Base-by-base conservation (phyloP, 2,113 vertebrate species). In the Pongo pygmaeus region DNA sequence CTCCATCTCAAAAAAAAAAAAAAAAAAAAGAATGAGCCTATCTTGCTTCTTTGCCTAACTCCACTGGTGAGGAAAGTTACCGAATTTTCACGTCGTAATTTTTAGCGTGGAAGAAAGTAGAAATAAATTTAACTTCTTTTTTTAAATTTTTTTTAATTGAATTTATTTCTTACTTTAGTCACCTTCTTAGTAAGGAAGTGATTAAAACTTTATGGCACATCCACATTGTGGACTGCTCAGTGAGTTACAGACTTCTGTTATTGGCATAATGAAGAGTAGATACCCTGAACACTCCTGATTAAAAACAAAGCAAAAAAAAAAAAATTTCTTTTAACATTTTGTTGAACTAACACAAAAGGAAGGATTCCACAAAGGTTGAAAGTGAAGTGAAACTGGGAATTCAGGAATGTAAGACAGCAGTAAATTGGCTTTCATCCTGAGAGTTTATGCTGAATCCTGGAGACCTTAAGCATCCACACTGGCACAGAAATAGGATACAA, bases 381-480 rank as follows among this genome's bases (percentile, higher is more conserved):
- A 79, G 94, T 38, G 4, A 93, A 84, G 14, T 94, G 23, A 91
- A 94, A 93, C 67, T 57, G 48, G 35, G n/a, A 84, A 92, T 30
- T 55, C 32, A 91, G 40, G 38, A 87, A 93, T 55, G 57, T 61
- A 91, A 88, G 48, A 91, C 84, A 84, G n/a, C 16, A 91, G 72
- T 70, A 89, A 84, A 69, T 69, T n/a, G 32, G n/a, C 35, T 92
- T 92, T 94, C 32, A 70, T 38, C 14, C 14, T 79, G 1, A 92
- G 38, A 6, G 12, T 79, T 87, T 81, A 80, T 91, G 22, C 50
- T 84, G 43, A 91, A 93, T 93, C 43, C 86, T 69, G 27, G 61
- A 87, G 17, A 93, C 43, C 61, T 16, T 30, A 4, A 96, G 14
- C 35, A 97, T 59, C 40, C 86, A 78, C 11, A 88, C 35, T 84